Evolutionary conservation across 2,888 invertebrate genomes (phyloP).

Genomic region (Pseudoips prasinana): DNA sequence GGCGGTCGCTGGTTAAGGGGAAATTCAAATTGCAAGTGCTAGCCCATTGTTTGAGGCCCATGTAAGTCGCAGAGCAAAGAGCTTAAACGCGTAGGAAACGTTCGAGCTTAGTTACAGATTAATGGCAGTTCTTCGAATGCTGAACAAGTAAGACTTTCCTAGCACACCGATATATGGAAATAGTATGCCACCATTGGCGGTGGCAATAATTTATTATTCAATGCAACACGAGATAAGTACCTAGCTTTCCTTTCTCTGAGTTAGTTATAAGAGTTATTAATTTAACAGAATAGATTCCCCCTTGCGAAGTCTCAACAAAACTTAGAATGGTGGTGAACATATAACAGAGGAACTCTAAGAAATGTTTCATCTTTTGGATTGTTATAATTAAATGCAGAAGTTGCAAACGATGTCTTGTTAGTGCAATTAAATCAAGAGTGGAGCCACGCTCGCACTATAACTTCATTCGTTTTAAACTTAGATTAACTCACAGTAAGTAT

Average conservation of each 20-base stretch:
- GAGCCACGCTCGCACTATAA: slow-evolving; percentile 28
- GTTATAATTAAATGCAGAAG: slow-evolving; percentile 53
- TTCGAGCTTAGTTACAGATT: slow-evolving; percentile 49
- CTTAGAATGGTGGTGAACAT: slow-evolving; percentile 15
- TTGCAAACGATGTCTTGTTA: slow-evolving; percentile 53
- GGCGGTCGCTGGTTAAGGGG: slow-evolving; percentile 39
- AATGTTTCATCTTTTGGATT: slow-evolving; percentile 38
- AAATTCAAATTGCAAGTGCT: slow-evolving; percentile 59
- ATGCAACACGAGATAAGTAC: too few relatives aligned
- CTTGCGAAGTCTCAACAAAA: slow-evolving; percentile 8
- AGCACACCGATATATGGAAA: slow-evolving; percentile 20
- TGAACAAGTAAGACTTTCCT: slow-evolving; percentile 22
- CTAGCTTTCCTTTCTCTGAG: too few relatives aligned
- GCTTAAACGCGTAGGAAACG: slow-evolving; percentile 57
- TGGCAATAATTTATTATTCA: slow-evolving; percentile 12
- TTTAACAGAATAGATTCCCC: neutral
- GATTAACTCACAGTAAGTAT: too few relatives aligned
- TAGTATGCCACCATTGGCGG: slow-evolving; percentile 13
- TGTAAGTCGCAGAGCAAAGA: slow-evolving; percentile 48
- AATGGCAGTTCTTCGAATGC: slow-evolving; percentile 39
- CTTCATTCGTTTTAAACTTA: slow-evolving; percentile 43
- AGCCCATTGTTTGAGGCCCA: slow-evolving; percentile 55
- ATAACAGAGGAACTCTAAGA: slow-evolving; percentile 24
- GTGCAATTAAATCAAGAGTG: slow-evolving; percentile 53
- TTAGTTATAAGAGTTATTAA: too few relatives aligned